Conservation (phyloP, 2,113 vertebrate species). For the Herpetotheres cachinnans region DNA sequence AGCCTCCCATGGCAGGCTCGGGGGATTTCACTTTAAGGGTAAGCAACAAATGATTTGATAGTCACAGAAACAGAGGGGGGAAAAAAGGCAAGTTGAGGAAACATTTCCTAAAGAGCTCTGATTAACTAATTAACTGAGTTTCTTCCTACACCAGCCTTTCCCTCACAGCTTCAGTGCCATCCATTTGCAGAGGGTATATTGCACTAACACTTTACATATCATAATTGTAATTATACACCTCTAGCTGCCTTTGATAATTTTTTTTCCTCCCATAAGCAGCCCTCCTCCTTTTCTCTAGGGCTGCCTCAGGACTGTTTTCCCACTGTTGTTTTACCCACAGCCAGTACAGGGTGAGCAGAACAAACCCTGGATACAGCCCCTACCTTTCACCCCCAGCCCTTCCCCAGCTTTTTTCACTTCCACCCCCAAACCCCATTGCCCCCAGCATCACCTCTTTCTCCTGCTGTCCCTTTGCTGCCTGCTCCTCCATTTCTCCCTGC, state of each 20-base stretch:
- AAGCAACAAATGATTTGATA: background rate
- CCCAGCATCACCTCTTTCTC: background rate
- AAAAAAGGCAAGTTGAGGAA: background rate
- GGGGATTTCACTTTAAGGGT: constrained; percentile 16
- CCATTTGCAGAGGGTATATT: background rate
- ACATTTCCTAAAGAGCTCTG: constrained; percentile 43
- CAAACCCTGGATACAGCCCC: background rate
- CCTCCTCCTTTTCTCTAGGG: background rate
- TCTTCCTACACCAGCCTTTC: constrained; percentile 13
- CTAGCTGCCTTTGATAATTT: background rate
- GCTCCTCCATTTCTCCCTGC: background rate
- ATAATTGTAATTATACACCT: background rate
- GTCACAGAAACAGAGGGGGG: constrained; percentile 7
- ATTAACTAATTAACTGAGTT: constrained; percentile 51
- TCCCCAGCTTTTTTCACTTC: background rate
- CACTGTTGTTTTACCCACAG: background rate
- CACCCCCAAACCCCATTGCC: background rate
- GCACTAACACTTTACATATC: background rate
- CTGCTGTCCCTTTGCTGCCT: background rate
- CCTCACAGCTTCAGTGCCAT: background rate
- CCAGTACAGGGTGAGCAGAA: background rate
- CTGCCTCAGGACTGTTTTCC: background rate
- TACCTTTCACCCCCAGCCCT: background rate
- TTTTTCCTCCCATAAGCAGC: background rate
- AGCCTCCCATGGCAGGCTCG: background rate